These are phyloP conservation scores for Chromoteleia sp. DNA, from an alignment of 2,888 invertebrate species.

Conservation along the genomic window DNA sequence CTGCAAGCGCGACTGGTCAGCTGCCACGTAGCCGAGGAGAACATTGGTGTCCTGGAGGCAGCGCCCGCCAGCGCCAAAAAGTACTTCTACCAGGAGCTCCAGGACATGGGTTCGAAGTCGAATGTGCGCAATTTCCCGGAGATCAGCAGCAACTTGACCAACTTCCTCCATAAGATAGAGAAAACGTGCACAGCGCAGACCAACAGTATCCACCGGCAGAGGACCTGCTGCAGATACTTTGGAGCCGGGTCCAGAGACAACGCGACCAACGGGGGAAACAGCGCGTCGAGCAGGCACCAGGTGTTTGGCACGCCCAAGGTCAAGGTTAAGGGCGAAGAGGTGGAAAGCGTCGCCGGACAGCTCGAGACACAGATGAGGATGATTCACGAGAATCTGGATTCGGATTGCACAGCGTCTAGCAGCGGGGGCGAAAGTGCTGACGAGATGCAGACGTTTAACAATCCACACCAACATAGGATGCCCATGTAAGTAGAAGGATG, in stretches of 20 bases:
- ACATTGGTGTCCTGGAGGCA: slow-evolving; percentile 90
- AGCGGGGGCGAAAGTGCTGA: slow-evolving; percentile 98
- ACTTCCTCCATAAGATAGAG: slow-evolving; percentile 82
- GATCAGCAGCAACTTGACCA: slow-evolving; percentile 77
- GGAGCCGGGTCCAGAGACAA: slow-evolving; percentile 85
- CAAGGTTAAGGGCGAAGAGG: slow-evolving; percentile 85
- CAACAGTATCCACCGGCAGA: slow-evolving; percentile 81
- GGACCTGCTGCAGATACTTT: slow-evolving; percentile 85
- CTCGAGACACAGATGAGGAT: slow-evolving; percentile 90
- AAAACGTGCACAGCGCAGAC: slow-evolving; percentile 82
- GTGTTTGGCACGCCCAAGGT: slow-evolving; percentile 81
- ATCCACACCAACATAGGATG: slow-evolving; percentile 90
- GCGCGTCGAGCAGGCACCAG: slow-evolving; percentile 76
- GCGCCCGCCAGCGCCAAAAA: slow-evolving; percentile 87
- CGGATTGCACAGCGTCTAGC: slow-evolving; percentile 97
- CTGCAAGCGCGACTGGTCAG: slow-evolving; percentile 91
- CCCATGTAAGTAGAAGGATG: slow-evolving; percentile 92
- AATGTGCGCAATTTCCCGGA: slow-evolving; percentile 80
- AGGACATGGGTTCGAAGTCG: slow-evolving; percentile 77
- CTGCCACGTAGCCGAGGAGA: slow-evolving; percentile 91
- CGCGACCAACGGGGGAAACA: slow-evolving; percentile 46
- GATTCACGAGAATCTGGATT: slow-evolving; percentile 92
- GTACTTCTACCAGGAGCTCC: slow-evolving; percentile 81
- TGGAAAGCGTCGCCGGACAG: slow-evolving; percentile 90
- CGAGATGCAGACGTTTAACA: slow-evolving; percentile 92